Base-by-base conservation (phyloP, 2,797 vertebrate species). In the Sitta carolinensis region DNA sequence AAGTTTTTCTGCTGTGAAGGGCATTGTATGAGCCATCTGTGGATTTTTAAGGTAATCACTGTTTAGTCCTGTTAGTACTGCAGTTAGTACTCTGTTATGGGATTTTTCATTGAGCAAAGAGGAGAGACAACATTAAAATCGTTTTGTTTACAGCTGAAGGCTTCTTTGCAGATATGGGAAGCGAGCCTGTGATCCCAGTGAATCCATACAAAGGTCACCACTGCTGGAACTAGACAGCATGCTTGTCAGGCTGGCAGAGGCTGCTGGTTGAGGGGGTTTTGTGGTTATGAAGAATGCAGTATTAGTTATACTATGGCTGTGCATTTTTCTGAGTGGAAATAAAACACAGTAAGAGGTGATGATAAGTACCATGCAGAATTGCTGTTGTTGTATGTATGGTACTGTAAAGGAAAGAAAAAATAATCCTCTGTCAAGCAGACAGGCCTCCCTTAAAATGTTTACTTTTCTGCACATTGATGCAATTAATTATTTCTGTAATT, bases 141-240 rank as follows among this genome's bases (percentile, higher is more conserved):
- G 52, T 64, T 87, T 70, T 57, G 42, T 84, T 93, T 96, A 45
- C 26, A 78, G 82, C 75, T 78, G 58, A 87, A 83, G 69, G 26
- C 68, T 80, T 74, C 75, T 92, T 68, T 85, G 58, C 73, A 63
- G 83, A 72, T 91, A 54, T 30, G 70, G 57, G 76, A 93, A 66
- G 34, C 1, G 20, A 90, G 89, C 50, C 83, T 48, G 21, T 55
- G 73, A 72, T 78, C 73, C 52, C 54, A 75, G 43, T 50, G 74
- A 95, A 74, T 72, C 92, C 50, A 36, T 47, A 30, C 67, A 87
- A 84, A 94, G 90, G 94, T 96, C 87, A 96, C 38, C 68, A 34
- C 70, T 95, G 77, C 67, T 91, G 77, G 48, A 88, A 51, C 32
- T 38, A 80, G 51, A 64, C 61, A 64, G 64, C 61, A 38, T 0